Evolutionary conservation across 1,140 invertebrate species (phyloP), one percentile per base, ranked within the genome.

Genomic region (Drosophila mauritiana): DNA sequence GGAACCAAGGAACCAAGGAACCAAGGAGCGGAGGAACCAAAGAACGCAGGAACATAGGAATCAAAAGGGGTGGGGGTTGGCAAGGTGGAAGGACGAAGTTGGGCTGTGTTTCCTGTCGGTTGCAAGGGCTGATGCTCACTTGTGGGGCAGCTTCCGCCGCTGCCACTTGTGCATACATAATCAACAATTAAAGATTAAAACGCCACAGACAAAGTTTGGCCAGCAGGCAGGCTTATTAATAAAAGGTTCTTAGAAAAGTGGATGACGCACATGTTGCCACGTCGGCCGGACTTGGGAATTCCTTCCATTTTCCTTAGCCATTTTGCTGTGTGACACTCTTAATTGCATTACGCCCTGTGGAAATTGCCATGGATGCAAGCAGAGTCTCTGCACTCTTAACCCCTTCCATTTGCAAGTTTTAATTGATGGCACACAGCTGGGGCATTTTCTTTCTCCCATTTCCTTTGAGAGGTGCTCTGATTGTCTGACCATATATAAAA

Each of bases 151-250:
- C 68, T 78, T 81, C 59, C 63, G 43, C 27, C n/a, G 42, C 58
- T 59, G 59, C 76, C 58, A 64, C 61, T 78, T 58, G 78, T 69
- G 77, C 77, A 78, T 85, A 70, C 54, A 77, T 77, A 88, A 86
- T 78, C 75, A 79, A 59, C 83, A 88, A 86, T 86, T 83, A 88
- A 83, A 88, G 79, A 89, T 88, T 79, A 75, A 86, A 61, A 52
- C 56, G 74, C 63, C 61, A 57, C 73, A 53, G 46, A 49, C 43
- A 76, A 84, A 85, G 62, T 73, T 77, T 37, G 17, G 31, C 20
- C 62, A 15, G 49, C 40, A 56, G 57, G 46, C 48, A 46, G 62
- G 46, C 65, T 73, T 82, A 88, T 79, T 86, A 86, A 79, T 68
- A 68, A 68, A 51, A 58, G 34, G 45, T 22, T n/a, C 6, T 12